Evolutionary conservation across 1,140 invertebrate genomes (phyloP), one percentile per base, ranked within the genome.

Genomic region (Cotesia typhae): DNA sequence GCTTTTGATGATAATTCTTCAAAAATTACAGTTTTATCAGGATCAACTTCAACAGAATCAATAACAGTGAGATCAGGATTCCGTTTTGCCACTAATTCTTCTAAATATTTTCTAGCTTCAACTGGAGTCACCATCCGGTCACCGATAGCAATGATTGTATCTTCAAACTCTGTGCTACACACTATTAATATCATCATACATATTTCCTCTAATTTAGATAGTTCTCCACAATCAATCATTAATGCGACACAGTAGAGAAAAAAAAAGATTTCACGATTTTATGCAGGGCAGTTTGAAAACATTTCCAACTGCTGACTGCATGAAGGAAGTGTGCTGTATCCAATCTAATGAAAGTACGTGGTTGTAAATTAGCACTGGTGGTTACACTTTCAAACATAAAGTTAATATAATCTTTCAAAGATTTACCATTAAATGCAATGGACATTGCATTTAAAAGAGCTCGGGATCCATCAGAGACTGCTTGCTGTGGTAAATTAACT

Each of bases 361-460:
- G 47, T 17, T 9, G 14, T 20, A 52, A 6, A 20, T 51, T 53
- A 4, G 41, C 4, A 9, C 4, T 1, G 4, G 12, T 38, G 5
- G 10, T 52, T 17, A 52, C 3, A 17, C 7, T 67, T 67, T 67
- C 38, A 47, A 67, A 67, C 6, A 9, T 52, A 67, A 20, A 51
- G 20, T 67, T 53, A 1, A 67, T 35, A 53, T 67, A 67, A 20
- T 14, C 38, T 52, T 67, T 67, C 3, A 41, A 53, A 47, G 59
- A 6, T 60, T 60, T 17, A 60, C 28, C 28, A 35, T 60, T 60
- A 35, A 60, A 60, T 3, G 59, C 59, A 28, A 60, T 17, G 1
- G 59, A 60, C 14, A 60, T 17, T 17, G 59, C n/a, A n/a, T n/a
- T n/a, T n/a, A n/a, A n/a, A n/a, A n/a, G n/a, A n/a, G n/a, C n/a